A percentile compares a stretch with the other conserved stretches of the same genome.
Evolutionary conservation across 2,113 vertebrate species (phyloP).

Genomic region (Clupea harengus): DNA sequence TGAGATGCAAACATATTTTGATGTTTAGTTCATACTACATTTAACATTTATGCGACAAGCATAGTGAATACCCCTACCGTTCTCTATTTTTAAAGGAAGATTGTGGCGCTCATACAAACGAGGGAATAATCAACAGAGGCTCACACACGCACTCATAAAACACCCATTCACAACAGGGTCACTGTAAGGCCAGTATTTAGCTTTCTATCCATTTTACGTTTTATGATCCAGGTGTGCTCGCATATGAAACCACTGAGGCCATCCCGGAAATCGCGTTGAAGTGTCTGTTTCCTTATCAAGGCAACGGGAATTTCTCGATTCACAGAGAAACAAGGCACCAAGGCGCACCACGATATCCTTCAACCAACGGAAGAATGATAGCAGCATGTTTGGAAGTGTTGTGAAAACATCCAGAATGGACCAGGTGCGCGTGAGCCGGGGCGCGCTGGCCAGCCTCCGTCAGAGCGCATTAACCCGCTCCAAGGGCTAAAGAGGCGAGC

Average conservation of each 20-base stretch:
- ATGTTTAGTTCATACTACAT: constrained; percentile 32
- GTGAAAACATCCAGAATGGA: constrained; percentile 53
- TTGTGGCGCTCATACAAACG: not conserved
- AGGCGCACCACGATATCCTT: not conserved
- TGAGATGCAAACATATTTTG: constrained; percentile 25
- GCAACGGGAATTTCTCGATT: not conserved
- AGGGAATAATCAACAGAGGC: constrained; percentile 11
- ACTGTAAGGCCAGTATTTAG: not conserved
- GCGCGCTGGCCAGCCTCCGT: constrained; percentile 10
- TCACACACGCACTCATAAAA: not conserved
- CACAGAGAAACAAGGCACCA: not conserved
- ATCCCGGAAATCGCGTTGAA: not conserved
- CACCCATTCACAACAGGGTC: not conserved
- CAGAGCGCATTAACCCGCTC: constrained; percentile 42
- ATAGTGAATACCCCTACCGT: not conserved
- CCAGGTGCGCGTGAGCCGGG: constrained; percentile 44
- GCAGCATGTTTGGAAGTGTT: constrained; percentile 41
- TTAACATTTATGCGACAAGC: constrained; percentile 53
- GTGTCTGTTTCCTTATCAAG: not conserved
- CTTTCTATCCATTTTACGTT: not conserved
- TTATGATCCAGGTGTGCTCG: not conserved
- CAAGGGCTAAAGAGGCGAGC: constrained; percentile 28
- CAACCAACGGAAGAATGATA: constrained; percentile 32
- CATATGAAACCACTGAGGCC: too few relatives aligned
- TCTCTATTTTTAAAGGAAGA: not conserved